Base-by-base conservation (phyloP, 1,140 invertebrate genomes). In the Elysia chlorotica region DNA sequence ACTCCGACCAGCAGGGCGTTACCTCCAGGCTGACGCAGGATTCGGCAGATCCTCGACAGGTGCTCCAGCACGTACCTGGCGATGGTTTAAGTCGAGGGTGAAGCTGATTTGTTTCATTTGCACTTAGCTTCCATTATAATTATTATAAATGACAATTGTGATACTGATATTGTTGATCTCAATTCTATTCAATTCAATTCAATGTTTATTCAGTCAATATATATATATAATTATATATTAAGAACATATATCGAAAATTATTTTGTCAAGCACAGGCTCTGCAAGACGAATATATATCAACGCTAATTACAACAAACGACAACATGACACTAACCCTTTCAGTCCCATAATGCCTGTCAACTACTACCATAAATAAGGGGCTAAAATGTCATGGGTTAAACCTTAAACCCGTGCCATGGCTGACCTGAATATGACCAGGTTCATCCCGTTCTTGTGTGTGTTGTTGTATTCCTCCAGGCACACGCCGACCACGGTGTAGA, bases 1-100 rank as follows among this genome's bases (percentile, higher is more conserved):
- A 88, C 86, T 57, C 87, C 87, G 17, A 88, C 87, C 33, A 88
- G 74, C 54, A 88, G 75, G n/a, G 85, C 86, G 77, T 88, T 87
- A 31, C 86, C 87, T 37, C 86, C 85, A 41, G 87, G 86, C 36
- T 78, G 78, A 54, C 86, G 72, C 54, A 88, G 75, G 30, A 88
- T 83, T 25, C 88, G 81, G 78, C 87, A 86, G 71, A 88, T 88
- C 73, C 88, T 80, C 6, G 87, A 88, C 68, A 88, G 77, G 78
- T 88, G 88, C 76, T 88, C 87, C 36, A 88, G 71, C 0, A 88
- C 88, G 80, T 88, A 88, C 86, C 93, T 92, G 84, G 92, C n/a
- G 3, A 21, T 23, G n/a, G 31, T 31, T 10, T 25, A 38, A 41
- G n/a, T 17, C 10, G 14, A 65, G 31, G 14, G 14, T 5, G 17